Evolutionary conservation across 2,113 vertebrate genomes (phyloP).

Genomic region (Myotis davidii): DNA sequence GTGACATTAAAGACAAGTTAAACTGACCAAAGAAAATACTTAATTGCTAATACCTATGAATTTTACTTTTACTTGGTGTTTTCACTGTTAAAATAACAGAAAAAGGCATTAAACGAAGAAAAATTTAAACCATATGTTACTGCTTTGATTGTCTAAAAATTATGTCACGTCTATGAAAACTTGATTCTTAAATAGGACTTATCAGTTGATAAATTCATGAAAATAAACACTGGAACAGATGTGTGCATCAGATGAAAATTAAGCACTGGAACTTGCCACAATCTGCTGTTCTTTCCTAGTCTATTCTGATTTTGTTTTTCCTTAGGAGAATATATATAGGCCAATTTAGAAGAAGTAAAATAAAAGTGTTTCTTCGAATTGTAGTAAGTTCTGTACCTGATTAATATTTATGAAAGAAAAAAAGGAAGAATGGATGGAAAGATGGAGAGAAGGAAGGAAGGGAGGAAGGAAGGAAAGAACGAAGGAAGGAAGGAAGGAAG

Average conservation of each 20-base stretch:
- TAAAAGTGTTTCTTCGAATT: neutral
- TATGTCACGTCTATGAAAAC: neutral
- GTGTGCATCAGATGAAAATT: slow-evolving; percentile 12
- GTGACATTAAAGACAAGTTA: neutral
- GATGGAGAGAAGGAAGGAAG: neutral
- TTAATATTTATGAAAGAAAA: neutral
- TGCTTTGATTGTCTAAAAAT: slow-evolving; percentile 5
- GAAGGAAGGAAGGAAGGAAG: neutral
- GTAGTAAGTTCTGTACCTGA: neutral
- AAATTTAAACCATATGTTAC: neutral
- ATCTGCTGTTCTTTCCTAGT: neutral
- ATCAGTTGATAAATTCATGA: neutral
- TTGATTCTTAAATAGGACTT: neutral
- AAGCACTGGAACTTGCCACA: neutral
- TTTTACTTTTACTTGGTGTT: neutral
- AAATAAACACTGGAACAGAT: neutral
- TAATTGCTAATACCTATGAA: neutral
- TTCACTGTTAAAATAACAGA: neutral
- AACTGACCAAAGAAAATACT: neutral
- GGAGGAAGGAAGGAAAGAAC: neutral
- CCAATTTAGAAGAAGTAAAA: neutral
- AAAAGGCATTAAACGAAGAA: neutral
- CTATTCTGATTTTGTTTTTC: neutral
- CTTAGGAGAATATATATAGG: neutral
- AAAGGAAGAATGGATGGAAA: neutral